A percentile compares a stretch with the other conserved stretches of the same genome.
Evolutionary conservation across 2,888 invertebrate species (phyloP).

Genomic region (Hypomecis punctinalis): DNA sequence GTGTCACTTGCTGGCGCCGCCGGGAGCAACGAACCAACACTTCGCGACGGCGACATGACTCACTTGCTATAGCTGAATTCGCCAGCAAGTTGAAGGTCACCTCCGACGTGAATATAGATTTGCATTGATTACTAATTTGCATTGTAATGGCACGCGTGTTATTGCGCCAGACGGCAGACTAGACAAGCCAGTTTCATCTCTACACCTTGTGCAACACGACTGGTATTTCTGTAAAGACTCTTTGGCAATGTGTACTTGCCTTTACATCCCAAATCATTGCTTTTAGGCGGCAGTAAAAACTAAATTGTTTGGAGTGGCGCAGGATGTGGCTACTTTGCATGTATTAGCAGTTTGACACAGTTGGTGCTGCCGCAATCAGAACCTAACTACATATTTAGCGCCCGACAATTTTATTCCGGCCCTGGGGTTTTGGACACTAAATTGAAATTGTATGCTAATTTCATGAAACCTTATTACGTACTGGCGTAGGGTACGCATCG

Average conservation of each 20-base stretch:
- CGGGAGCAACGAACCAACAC: constrained; percentile 41
- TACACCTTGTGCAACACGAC: constrained; percentile 12
- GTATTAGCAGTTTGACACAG: constrained; percentile 29
- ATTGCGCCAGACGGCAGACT: constrained; percentile 20
- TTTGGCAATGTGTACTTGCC: constrained; percentile 6
- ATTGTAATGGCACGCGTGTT: constrained; percentile 45
- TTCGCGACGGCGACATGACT: constrained; percentile 47
- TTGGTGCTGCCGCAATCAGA: constrained; percentile 17
- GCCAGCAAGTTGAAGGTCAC: constrained; percentile 52
- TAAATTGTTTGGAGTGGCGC: constrained; percentile 19
- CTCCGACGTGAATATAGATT: constrained; percentile 45
- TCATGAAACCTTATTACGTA: not conserved
- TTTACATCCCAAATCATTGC: constrained; percentile 14
- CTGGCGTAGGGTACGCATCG: no score
- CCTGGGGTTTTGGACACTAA: constrained; percentile 1
- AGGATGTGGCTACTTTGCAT: constrained; percentile 30
- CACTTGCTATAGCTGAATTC: constrained; percentile 47
- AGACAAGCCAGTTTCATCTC: constrained; percentile 27
- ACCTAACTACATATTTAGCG: constrained; percentile 9
- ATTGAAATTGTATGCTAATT: constrained; percentile 13
- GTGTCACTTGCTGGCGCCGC: constrained; percentile 41
- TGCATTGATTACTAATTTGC: constrained; percentile 56
- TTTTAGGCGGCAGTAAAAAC: constrained; percentile 27
- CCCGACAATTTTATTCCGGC: constrained; percentile 14
- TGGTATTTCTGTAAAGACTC: constrained; percentile 5